phyloP scores from a whole-genome alignment of 2,797 vertebrate genomes.

The Oreonectes daqikongensis region DNA sequence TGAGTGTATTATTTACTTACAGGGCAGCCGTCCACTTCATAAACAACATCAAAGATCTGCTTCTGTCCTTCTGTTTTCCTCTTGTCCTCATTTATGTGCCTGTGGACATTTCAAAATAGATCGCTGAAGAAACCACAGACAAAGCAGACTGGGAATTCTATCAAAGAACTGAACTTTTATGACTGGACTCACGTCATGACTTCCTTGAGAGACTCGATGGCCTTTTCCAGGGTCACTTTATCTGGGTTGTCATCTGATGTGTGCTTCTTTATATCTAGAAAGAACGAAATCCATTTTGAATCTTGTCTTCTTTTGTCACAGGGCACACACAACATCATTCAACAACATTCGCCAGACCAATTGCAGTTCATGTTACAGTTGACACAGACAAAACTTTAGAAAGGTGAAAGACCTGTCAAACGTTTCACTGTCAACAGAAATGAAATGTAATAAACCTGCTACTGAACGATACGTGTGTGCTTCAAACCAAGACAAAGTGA shows the following conservation, averaged over 20 bases:
- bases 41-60: conserved; percentile 98
- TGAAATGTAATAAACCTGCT: not conserved
- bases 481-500: not conserved
- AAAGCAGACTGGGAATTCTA: not conserved
- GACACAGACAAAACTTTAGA: not conserved
- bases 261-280: conserved; percentile 94
- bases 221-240: conserved; percentile 90
- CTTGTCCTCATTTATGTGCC: conserved; percentile 99
- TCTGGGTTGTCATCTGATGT: conserved; percentile 95
- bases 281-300: conserved; percentile 1
- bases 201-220: conserved; percentile 95
- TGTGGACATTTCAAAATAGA: conserved; percentile 60
- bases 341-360: not conserved
- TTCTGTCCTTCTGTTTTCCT: conserved; percentile 98
- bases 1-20: conserved; percentile 77
- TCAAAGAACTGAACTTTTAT: not conserved
- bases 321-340: not conserved
- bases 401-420: not conserved
- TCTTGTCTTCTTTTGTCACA: not conserved
- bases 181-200: conserved; percentile 93
- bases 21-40: conserved; percentile 97
- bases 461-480: too few relatives aligned
- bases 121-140: not conserved
- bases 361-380: not conserved
- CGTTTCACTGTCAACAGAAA: not conserved